Conservation (phyloP, 1,140 invertebrate genomes). For the Drosophila santomea region DNA sequence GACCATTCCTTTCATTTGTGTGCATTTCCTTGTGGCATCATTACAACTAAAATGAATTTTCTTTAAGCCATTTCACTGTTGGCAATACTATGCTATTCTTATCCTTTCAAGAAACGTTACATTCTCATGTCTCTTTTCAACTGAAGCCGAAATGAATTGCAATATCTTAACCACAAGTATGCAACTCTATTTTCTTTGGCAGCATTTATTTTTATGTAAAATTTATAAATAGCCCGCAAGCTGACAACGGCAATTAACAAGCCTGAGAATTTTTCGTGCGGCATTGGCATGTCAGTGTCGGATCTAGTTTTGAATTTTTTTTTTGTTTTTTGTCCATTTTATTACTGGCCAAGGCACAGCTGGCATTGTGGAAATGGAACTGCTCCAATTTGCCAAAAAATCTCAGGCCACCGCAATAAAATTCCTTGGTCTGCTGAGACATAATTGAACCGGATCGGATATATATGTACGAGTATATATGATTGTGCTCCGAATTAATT, state of each 20-base stretch:
- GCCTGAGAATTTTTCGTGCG: constrained; percentile 71
- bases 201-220: constrained; percentile 45
- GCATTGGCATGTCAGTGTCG: constrained; percentile 70
- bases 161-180: constrained; percentile 46
- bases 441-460: constrained; percentile 76
- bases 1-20: too few species aligned
- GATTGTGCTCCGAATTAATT: constrained; percentile 73
- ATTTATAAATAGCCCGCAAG: constrained; percentile 76
- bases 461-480: constrained; percentile 5
- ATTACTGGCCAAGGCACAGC: constrained; percentile 32
- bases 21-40: too few species aligned
- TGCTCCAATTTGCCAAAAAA: constrained; percentile 77
- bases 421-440: constrained; percentile 60
- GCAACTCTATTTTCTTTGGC: constrained; percentile 43
- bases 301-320: constrained; percentile 20
- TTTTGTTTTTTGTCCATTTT: neutral
- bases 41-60: too few species aligned
- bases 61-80: too few species aligned
- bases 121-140: constrained; percentile 3
- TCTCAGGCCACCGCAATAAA: constrained; percentile 56
- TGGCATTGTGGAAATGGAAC: constrained; percentile 68
- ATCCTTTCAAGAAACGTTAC: too few species aligned
- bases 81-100: neutral
- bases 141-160: neutral
- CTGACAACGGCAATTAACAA: constrained; percentile 80